Base-by-base conservation (phyloP, 92 coral and sea anemone genomes). In the Palythoa grandis region DNA sequence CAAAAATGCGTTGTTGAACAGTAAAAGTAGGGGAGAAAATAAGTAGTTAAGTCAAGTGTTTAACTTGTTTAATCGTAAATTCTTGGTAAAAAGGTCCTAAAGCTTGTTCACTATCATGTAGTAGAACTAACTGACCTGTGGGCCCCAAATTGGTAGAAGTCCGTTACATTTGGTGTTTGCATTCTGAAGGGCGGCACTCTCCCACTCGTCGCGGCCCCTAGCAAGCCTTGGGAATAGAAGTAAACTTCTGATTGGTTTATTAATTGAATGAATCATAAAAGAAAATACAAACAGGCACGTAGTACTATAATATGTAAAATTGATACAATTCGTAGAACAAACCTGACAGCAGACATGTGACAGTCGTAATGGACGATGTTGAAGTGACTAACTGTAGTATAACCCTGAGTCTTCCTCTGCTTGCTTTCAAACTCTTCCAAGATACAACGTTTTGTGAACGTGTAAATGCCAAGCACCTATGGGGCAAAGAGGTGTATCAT, bases 341-440 rank as follows among this genome's bases (percentile, higher is more conserved):
- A 96, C 99, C 99, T 94, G 88, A 96, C 96, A 25, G 99, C 99
- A 17, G 99, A 98, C 92, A 96, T 95, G 68, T 96, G 99, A 60
- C 99, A 96, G 90, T 96, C 99, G 73, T 96, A 96, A 80, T 96
- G 99, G 23, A 96, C 99, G 73, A 96, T 93, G 84, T 94, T 96
- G 79, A 96, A 94, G 86, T 96, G 99, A 77, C 99, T 96, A 57
- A 96, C 99, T 7, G 99, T 96, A 76, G 88, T 92, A 88, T 96
- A 96, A 65, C 98, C 99, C 95, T 93, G 99, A 52, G 98, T 93
- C 88, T 96, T 96, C 56, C 99, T 98, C 82, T 94, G 99, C 83
- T 96, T 96, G 84, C 87, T 88, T 80, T 96, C 99, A 53, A 85
- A 89, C 47, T 89, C 94, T 86, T 96, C 99, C 76, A 96, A 83